These are phyloP conservation scores for Heterotis niloticus DNA, from an alignment of 2,113 vertebrate species.

Conservation along the genomic window DNA sequence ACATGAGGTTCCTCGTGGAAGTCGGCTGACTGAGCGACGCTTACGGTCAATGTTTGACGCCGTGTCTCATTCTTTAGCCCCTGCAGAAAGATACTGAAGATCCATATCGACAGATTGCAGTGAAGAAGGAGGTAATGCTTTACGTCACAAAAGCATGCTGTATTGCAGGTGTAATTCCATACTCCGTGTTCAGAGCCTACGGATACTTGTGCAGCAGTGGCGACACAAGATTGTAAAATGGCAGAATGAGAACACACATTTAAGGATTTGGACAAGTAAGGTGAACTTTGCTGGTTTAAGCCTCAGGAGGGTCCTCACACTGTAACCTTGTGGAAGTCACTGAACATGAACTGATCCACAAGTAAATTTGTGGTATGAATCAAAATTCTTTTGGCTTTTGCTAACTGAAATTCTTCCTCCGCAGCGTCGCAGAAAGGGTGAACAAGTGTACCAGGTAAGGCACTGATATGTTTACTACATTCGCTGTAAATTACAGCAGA, in stretches of 20 bases:
- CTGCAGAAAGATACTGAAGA: neutral
- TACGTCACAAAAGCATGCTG: neutral
- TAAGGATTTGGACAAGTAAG: no score
- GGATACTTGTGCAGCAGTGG: neutral
- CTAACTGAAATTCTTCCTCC: conserved; percentile 38
- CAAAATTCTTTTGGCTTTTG: neutral
- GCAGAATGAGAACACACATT: no score
- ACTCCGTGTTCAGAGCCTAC: neutral
- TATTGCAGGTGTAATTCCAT: neutral
- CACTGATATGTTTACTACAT: neutral
- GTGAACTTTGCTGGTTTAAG: no score
- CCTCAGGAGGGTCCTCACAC: no score
- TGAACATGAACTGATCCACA: neutral
- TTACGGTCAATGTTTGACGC: neutral
- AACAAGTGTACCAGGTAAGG: conserved; percentile 72
- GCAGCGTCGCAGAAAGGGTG: conserved; percentile 65
- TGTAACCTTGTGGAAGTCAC: neutral
- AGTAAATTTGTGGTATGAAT: neutral
- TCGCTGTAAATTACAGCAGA: neutral
- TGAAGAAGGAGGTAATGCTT: conserved; percentile 64
- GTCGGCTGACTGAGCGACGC: no score
- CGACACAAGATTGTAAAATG: no score
- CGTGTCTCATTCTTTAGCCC: conserved; percentile 18
- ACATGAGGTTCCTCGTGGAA: no score
- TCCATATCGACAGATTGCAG: conserved; percentile 12